Conservation (phyloP, 2,113 vertebrate species). For the Spheniscus mendiculus region DNA sequence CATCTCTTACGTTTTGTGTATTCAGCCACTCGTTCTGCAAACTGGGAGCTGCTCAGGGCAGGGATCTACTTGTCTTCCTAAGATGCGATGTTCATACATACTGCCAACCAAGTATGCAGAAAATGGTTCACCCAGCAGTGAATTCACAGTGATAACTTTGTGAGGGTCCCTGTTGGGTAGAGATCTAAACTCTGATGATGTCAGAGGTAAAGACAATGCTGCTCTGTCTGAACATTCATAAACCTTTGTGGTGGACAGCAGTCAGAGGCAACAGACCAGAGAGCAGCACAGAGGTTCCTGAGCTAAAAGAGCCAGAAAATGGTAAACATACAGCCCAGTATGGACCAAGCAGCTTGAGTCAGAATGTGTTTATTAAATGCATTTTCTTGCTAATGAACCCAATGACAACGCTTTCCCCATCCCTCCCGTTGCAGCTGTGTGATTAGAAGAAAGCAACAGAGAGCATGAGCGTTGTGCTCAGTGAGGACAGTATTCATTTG, state of each 20-base stretch:
- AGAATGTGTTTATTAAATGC: not conserved
- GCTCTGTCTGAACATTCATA: not conserved
- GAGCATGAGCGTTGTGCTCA: accelerated
- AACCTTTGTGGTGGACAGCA: not conserved
- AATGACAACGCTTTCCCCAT: not conserved
- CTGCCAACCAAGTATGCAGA: not conserved
- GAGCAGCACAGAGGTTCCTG: not conserved
- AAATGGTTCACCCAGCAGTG: not conserved
- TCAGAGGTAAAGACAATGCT: not conserved
- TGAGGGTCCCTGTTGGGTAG: not conserved
- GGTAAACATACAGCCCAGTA: not conserved
- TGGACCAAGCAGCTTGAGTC: not conserved
- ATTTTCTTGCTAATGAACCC: not conserved
- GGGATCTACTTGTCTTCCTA: not conserved
- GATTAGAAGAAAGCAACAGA: not conserved
- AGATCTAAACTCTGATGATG: not conserved
- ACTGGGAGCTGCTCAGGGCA: not conserved
- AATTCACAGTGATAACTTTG: not conserved
- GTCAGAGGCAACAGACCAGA: not conserved
- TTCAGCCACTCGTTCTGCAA: not conserved
- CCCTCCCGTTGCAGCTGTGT: not conserved
- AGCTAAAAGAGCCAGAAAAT: not conserved
- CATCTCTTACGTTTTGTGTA: not conserved
- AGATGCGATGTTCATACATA: not conserved
- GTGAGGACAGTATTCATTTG: not conserved